Evolutionary conservation across 1,140 invertebrate genomes (phyloP), one percentile per base, ranked within the genome.

Genomic region (Drosophila setifemur): DNA sequence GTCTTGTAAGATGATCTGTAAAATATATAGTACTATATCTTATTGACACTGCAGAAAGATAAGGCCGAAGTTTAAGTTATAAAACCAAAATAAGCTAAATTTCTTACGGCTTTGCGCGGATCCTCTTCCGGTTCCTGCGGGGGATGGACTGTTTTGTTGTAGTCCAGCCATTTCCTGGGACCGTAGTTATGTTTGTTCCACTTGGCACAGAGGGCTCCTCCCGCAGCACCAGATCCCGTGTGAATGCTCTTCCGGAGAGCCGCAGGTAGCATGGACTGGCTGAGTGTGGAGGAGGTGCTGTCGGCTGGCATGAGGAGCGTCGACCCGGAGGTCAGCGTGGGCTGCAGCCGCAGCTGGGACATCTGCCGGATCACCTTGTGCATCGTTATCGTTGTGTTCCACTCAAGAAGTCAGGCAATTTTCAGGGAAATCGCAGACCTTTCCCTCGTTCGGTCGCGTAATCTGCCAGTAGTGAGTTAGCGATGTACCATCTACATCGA

Each of bases 71-170:
- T n/a, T n/a, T n/a, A n/a, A n/a, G n/a, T n/a, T n/a, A n/a, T n/a
- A n/a, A n/a, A n/a, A n/a, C n/a, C n/a, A n/a, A n/a, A n/a, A n/a
- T n/a, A n/a, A n/a, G n/a, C n/a, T n/a, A n/a, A n/a, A n/a, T n/a
- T n/a, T n/a, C 93, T 94, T 92, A 97, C 97, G 12, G 96, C 96
- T 50, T 96, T 96, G 90, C 96, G 92, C 42, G 92, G 92, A 87
- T 94, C 92, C 92, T 97, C 96, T n/a, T 92, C 93, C 3, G 92
- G 91, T 28, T 71, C 37, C 91, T 96, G 95, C 28, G 96, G 96
- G 29, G 96, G 95, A 92, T 93, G 97, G 26, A 97, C 91, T 82
- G 92, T 93, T 25, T 96, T 92, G 91, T 97, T 97, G 57, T 95
- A 92, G 28, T 90, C 58, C 61, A 94, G 52, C 91, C 93, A 95